Evolutionary conservation across 2,888 invertebrate genomes (phyloP), one percentile per base, ranked within the genome.

Genomic region (Ctenicera cuprea): DNA sequence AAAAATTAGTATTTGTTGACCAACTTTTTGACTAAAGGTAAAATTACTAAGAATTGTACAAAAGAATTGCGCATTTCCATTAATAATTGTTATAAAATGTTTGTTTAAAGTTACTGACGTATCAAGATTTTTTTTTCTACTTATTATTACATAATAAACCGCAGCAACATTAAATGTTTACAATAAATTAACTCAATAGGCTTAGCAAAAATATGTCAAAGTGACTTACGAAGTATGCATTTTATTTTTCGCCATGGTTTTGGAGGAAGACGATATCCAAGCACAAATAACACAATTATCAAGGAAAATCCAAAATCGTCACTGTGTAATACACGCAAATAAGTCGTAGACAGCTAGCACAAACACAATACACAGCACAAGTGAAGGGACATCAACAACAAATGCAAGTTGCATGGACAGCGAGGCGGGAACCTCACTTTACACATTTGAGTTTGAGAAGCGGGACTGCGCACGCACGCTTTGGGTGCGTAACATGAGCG

Each of bases 161-260:
- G 8, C 9, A 33, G 33, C 7, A 9, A 5, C 1, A 33, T 9
- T 8, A 33, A 45, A 45, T 16, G 45, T 45, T 41, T 9, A 9
- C 7, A 8, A 33, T 9, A 33, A 9, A 9, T 9, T 33, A 8
- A 3, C 7, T 33, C 33, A 33, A 12, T 16, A 14, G n/a, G n/a
- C n/a, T 5, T 50, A 20, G 8, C 2, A 41, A 41, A 41, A 5
- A 41, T 14, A 5, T 20, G 20, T 3, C 3, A 41, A 62, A 45
- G 26, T 0, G n/a, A 78, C 81, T 77, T 79, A 81, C 81, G 81
- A n/a, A n/a, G n/a, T 79, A 70, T 81, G 81, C 80, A 81, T 79
- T 75, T 81, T 81, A 74, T 79, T 81, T 73, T 81, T 80, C 54
- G 78, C 80, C 81, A 81, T 81, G 30, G 30, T 79, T 43, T 64